Evolutionary conservation across 1,140 invertebrate species (phyloP).

Genomic region (Vollenhovia emeryi): DNA sequence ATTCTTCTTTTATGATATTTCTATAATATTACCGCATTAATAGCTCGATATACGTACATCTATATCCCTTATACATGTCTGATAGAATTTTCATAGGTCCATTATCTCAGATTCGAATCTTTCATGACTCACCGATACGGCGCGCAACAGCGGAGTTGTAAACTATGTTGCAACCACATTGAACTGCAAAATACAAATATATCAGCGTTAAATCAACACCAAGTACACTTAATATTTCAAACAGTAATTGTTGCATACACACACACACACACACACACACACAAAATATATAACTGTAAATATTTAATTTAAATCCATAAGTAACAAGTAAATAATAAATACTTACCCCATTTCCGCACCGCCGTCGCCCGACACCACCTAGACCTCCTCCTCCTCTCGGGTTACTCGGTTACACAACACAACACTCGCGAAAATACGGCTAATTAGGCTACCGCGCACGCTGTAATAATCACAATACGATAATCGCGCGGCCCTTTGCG

Average conservation of each 20-base stretch:
- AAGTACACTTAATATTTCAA: not conserved
- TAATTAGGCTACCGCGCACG: not conserved
- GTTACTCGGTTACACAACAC: not conserved
- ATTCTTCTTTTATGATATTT: not conserved
- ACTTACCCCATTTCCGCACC: not conserved
- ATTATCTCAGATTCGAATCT: not conserved
- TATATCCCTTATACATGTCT: not conserved
- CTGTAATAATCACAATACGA: conserved; percentile 1
- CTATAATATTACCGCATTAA: not conserved
- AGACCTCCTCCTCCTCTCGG: not conserved
- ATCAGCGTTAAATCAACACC: not conserved
- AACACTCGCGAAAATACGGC: not conserved
- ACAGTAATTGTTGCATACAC: not conserved
- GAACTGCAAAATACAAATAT: not conserved
- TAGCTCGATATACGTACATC: not conserved
- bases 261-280: too few species aligned
- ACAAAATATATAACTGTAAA: not conserved
- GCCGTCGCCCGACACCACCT: not conserved
- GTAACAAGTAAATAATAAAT: not conserved
- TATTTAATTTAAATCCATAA: not conserved
- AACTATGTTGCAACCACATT: not conserved
- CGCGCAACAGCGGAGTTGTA: not conserved
- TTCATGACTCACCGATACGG: not conserved
- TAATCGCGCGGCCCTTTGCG: not conserved
- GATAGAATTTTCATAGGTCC: conserved; percentile 1